A percentile compares a stretch with the other conserved stretches of the same genome.
phyloP scores from a whole-genome alignment of 2,113 vertebrate species.

The Mirounga angustirostris region DNA sequence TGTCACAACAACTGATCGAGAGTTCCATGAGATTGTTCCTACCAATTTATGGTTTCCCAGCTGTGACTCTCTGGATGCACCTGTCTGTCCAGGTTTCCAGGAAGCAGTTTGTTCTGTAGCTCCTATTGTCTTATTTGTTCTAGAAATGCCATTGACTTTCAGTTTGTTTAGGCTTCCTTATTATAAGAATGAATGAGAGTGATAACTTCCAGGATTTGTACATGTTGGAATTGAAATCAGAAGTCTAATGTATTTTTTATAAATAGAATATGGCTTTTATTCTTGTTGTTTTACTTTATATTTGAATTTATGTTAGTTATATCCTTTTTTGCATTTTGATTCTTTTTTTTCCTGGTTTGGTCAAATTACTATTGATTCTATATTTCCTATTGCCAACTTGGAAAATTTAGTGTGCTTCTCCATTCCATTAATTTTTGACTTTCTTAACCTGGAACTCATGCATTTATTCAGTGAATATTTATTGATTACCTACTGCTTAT shows the following conservation, averaged over 20 bases:
- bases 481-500: neutral
- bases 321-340: slow-evolving; percentile 7
- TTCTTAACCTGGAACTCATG: neutral
- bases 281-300: neutral
- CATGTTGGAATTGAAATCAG: neutral
- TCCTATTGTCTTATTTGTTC: neutral
- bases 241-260: neutral
- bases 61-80: neutral
- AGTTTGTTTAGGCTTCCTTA: neutral
- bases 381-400: neutral
- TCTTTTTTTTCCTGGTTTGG: neutral
- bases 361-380: neutral
- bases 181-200: neutral
- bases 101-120: neutral
- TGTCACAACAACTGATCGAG: neutral
- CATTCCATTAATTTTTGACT: neutral
- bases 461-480: neutral
- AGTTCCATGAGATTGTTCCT: neutral
- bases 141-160: neutral
- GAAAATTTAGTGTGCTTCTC: neutral
- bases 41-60: neutral
- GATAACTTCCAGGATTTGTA: neutral
- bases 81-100: neutral
- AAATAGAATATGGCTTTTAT: neutral
- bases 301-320: neutral